phyloP scores from a whole-genome alignment of 2,113 vertebrate genomes.

The Raja brachyura region DNA sequence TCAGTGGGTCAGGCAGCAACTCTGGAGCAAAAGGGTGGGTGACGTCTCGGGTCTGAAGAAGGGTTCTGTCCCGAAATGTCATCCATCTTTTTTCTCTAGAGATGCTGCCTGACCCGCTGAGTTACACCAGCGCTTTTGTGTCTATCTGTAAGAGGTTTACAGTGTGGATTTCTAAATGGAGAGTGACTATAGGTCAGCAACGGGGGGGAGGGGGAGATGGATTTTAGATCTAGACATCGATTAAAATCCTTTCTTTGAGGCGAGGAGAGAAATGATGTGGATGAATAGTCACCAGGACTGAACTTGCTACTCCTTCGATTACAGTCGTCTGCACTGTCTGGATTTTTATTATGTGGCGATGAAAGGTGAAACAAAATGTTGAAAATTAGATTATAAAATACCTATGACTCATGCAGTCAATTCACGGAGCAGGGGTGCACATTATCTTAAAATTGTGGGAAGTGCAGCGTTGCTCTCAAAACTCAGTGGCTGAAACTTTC shows the following conservation, averaged over 20 bases:
- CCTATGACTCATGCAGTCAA: background rate
- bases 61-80: no score
- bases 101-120: no score
- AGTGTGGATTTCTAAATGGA: background rate
- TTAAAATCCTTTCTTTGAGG: background rate
- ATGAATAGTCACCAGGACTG: background rate
- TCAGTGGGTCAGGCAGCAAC: no score
- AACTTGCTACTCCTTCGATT: background rate
- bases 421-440: background rate
- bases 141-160: background rate
- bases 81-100: no score
- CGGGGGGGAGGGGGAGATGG: background rate
- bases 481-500: background rate
- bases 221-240: background rate
- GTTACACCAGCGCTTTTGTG: no score
- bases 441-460: background rate
- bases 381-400: background rate
- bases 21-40: no score
- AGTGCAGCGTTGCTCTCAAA: background rate
- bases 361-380: background rate
- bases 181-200: background rate
- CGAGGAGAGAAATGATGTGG: no score
- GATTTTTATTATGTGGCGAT: background rate
- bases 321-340: no score
- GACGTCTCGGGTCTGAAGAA: no score